Conservation (phyloP, 2,797 vertebrate genomes). For the Poecilia picta region DNA sequence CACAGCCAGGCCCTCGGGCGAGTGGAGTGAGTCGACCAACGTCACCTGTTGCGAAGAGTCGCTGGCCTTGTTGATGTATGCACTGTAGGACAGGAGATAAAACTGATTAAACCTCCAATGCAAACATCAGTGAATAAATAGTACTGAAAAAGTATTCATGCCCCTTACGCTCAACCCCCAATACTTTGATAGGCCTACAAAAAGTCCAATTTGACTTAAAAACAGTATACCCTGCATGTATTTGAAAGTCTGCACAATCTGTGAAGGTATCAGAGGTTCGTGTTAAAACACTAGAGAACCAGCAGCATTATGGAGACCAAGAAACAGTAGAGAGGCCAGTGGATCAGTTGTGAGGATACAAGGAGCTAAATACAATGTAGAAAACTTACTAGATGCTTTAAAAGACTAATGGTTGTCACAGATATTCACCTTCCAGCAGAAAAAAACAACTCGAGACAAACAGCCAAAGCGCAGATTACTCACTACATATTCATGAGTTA, state of each 20-base stretch:
- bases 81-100: constrained; percentile 71
- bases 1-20: constrained; percentile 93
- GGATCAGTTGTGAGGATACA: background rate
- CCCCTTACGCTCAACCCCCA: background rate
- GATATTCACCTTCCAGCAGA: background rate
- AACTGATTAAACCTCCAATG: background rate
- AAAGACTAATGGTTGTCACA: background rate
- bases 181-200: background rate
- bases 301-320: background rate
- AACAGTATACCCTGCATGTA: background rate
- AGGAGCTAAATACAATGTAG: background rate
- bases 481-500: background rate
- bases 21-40: constrained; percentile 91
- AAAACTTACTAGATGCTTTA: background rate
- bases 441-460: background rate
- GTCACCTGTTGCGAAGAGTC: constrained; percentile 89
- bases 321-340: background rate
- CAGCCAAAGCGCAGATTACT: background rate
- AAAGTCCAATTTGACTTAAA: background rate
- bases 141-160: background rate
- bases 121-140: background rate
- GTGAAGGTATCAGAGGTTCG: background rate
- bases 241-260: background rate
- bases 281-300: background rate
- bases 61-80: constrained; percentile 94